Percentiles rank a stretch among this genome's conserved stretches.
phyloP scores from a whole-genome alignment of 1,140 invertebrate genomes.

The Drosophila oshimai region DNA sequence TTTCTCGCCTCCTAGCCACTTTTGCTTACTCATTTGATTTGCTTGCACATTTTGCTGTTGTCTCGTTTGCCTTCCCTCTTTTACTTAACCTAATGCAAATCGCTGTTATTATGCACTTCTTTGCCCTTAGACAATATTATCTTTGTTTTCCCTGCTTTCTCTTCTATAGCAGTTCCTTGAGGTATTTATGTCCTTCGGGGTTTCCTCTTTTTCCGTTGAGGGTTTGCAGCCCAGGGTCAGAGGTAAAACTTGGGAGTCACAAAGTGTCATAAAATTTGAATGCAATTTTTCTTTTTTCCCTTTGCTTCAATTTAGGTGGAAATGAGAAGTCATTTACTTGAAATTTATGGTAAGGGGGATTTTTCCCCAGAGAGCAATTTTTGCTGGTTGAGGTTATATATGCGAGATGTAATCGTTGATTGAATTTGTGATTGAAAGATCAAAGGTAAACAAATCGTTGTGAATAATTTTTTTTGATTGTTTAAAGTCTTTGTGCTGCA shows the following conservation, averaged over 20 bases:
- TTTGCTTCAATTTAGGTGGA: constrained; percentile 50
- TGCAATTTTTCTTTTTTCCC: constrained; percentile 28
- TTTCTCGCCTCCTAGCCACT: constrained; percentile 7
- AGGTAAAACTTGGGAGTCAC: background rate
- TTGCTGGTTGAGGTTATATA: constrained; percentile 2
- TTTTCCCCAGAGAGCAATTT: background rate
- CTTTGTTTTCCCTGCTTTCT: constrained; percentile 9
- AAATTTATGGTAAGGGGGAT: constrained; percentile 29
- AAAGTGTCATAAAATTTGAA: constrained; percentile 67
- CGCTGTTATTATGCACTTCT: constrained; percentile 69
- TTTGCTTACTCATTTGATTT: constrained; percentile 78
- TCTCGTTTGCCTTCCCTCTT: constrained; percentile 38
- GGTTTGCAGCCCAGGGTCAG: constrained; percentile 51
- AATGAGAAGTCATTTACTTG: constrained; percentile 63
- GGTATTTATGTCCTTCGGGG: constrained; percentile 50
- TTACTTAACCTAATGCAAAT: constrained; percentile 74
- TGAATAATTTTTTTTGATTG: constrained; percentile 10
- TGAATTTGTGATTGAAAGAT: constrained; percentile 30
- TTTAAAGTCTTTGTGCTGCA: too few species aligned
- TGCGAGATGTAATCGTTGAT: background rate
- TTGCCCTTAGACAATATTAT: constrained; percentile 25
- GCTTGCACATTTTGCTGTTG: constrained; percentile 58
- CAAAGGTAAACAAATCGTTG: constrained; percentile 34
- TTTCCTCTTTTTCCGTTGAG: constrained; percentile 4
- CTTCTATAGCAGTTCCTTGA: constrained; percentile 34